Evolutionary conservation across 2,113 vertebrate species (phyloP).

Genomic region (Paradoxurus hermaphroditus): DNA sequence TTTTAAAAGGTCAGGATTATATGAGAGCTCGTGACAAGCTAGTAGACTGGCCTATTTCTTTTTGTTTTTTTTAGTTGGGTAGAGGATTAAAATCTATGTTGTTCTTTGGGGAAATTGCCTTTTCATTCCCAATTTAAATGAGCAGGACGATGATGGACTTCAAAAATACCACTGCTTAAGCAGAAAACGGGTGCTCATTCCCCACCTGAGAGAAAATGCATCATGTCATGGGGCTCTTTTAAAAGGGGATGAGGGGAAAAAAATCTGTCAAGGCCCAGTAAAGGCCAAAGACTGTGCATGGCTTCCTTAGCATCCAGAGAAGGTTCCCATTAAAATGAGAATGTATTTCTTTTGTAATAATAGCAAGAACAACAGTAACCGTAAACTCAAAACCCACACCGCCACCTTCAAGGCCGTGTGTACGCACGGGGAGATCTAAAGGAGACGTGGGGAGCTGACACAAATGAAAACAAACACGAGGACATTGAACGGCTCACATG

Average conservation of each 20-base stretch:
- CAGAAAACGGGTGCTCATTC: background rate
- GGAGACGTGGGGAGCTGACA: background rate
- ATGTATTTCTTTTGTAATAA: background rate
- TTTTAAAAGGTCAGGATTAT: background rate
- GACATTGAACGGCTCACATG: background rate
- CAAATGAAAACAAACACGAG: background rate
- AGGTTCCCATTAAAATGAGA: background rate
- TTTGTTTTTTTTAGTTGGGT: background rate
- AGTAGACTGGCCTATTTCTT: background rate
- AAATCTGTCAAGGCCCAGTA: background rate
- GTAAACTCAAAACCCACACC: background rate
- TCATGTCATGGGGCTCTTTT: background rate
- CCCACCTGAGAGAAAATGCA: background rate
- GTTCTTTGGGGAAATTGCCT: background rate
- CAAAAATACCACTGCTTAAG: background rate
- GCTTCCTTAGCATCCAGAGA: background rate
- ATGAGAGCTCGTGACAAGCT: background rate
- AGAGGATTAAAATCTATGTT: background rate
- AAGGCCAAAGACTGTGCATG: background rate
- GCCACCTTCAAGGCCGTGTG: background rate
- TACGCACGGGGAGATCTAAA: background rate
- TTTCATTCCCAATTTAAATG: conserved; percentile 45
- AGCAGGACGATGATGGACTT: background rate
- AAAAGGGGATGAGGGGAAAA: rapidly evolving
- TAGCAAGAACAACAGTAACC: background rate